phyloP scores from a whole-genome alignment of 2,797 vertebrate genomes.

The Crenichthys baileyi region DNA sequence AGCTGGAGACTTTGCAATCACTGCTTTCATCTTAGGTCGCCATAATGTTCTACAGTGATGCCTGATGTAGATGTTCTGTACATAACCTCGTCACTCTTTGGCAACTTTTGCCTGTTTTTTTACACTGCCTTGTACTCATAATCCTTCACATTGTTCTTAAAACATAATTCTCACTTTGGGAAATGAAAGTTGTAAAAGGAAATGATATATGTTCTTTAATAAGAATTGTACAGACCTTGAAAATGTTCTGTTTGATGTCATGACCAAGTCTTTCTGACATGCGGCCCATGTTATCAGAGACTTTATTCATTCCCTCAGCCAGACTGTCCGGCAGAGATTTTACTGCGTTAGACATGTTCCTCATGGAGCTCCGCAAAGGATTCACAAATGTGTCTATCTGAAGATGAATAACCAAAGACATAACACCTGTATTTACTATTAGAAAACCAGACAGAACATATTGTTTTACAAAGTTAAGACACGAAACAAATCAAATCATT shows the following conservation, averaged over 20 bases:
- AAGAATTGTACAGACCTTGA: constrained; percentile 84
- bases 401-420: constrained; percentile 4
- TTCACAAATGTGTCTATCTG: constrained; percentile 99
- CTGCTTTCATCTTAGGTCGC: too few species aligned
- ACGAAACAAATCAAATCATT: background rate
- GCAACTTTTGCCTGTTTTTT: too few species aligned
- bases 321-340: constrained; percentile 97
- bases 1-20: too few species aligned
- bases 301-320: constrained; percentile 97
- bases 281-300: constrained; percentile 98
- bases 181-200: too few species aligned
- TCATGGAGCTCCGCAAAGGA: constrained; percentile 97
- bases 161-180: background rate
- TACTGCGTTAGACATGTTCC: constrained; percentile 97
- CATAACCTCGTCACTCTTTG: too few species aligned
- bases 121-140: background rate
- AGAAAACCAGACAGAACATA: background rate
- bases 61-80: too few species aligned
- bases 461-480: background rate
- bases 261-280: constrained; percentile 97
- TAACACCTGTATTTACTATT: background rate
- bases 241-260: constrained; percentile 96
- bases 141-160: background rate
- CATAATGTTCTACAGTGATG: too few species aligned
- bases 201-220: background rate